These are phyloP conservation scores for Conger conger DNA, from an alignment of 2,113 vertebrate species.

Conservation along the genomic window DNA sequence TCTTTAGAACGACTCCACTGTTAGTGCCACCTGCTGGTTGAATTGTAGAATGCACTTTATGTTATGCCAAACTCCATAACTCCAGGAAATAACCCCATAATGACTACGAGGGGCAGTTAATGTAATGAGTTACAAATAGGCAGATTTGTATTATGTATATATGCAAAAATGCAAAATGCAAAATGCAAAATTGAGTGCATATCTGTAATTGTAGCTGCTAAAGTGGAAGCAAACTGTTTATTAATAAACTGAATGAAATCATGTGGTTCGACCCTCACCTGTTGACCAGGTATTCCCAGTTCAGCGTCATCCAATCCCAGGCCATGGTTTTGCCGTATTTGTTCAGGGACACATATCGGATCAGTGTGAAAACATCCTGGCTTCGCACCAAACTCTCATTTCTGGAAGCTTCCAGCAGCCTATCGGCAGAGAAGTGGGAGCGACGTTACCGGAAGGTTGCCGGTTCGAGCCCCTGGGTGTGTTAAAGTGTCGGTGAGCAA, in stretches of 20 bases:
- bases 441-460: too few species aligned
- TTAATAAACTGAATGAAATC: not conserved
- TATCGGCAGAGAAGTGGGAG: not conserved
- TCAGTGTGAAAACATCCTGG: conserved; percentile 90
- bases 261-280: conserved; percentile 65
- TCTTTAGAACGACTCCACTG: not conserved
- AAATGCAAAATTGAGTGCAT: too few species aligned
- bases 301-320: conserved; percentile 92
- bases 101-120: not conserved
- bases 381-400: conserved; percentile 78
- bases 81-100: not conserved
- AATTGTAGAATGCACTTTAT: not conserved
- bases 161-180: too few species aligned
- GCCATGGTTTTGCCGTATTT: conserved; percentile 84
- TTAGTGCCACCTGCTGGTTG: not conserved
- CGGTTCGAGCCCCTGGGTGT: too few species aligned
- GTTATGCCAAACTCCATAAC: too few species aligned
- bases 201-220: not conserved
- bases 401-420: conserved; percentile 70
- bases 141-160: not conserved
- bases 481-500: too few species aligned
- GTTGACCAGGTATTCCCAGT: conserved; percentile 88
- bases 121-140: not conserved
- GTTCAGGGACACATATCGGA: conserved; percentile 86
- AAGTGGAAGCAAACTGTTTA: conserved; percentile 10